Conservation (phyloP, 1,140 invertebrate genomes). For the Acyrthosiphon pisum region DNA sequence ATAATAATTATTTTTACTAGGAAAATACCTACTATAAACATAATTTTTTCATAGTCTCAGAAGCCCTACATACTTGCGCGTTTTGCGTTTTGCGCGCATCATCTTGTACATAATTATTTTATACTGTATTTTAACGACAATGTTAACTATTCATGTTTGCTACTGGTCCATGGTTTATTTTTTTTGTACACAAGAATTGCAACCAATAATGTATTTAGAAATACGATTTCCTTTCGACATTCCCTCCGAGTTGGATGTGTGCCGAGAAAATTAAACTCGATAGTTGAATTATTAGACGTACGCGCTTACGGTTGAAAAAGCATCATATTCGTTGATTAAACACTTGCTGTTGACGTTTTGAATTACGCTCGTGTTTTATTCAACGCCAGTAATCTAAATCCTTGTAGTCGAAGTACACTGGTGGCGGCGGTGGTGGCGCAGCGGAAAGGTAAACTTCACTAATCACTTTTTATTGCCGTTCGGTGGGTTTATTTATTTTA, state of each 20-base stretch:
- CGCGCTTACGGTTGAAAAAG: neutral
- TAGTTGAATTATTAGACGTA: neutral
- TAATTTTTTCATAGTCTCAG: too few relatives aligned
- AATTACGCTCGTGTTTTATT: slow-evolving; percentile 10
- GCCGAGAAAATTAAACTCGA: slow-evolving; percentile 16
- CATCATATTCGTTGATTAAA: slow-evolving; percentile 26
- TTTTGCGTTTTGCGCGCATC: too few relatives aligned
- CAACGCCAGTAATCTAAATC: slow-evolving; percentile 24
- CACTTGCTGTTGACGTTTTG: slow-evolving; percentile 10
- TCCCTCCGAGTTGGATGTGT: neutral
- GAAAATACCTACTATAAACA: too few relatives aligned
- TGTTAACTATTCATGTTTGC: neutral
- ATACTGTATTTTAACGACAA: neutral
- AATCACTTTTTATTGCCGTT: slow-evolving; percentile 47
- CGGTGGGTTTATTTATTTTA: slow-evolving; percentile 43
- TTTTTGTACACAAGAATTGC: neutral
- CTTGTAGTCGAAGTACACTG: neutral
- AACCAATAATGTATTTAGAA: neutral
- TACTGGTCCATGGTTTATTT: neutral
- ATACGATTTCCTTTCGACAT: neutral
- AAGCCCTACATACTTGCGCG: too few relatives aligned
- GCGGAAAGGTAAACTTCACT: slow-evolving; percentile 41
- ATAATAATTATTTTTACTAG: too few relatives aligned
- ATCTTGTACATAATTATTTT: neutral
- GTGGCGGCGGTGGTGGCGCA: neutral